phyloP scores from a whole-genome alignment of 2,888 invertebrate species.

The Harpalus rufipes region DNA sequence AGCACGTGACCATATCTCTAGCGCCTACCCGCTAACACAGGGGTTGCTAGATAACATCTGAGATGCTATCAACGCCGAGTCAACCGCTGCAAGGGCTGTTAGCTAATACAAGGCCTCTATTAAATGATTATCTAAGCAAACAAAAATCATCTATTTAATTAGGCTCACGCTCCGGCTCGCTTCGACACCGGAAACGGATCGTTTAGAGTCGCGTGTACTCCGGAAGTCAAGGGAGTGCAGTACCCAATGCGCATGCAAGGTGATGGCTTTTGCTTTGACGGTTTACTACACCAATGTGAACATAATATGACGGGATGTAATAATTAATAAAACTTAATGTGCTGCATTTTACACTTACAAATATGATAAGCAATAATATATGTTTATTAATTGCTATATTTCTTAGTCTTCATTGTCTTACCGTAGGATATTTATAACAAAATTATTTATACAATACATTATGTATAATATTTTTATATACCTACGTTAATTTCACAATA shows the following conservation, averaged over 20 bases:
- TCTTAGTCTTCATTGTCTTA: no score
- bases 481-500: no score
- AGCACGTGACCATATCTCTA: not conserved
- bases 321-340: not conserved
- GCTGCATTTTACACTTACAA: not conserved
- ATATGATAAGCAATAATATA: no score
- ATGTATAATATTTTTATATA: no score
- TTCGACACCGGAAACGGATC: conserved; percentile 74
- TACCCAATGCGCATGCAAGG: not conserved
- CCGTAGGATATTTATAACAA: no score
- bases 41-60: conserved; percentile 44
- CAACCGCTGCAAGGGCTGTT: conserved; percentile 73
- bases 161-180: conserved; percentile 71
- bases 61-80: conserved; percentile 42
- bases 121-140: conserved; percentile 79
- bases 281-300: not conserved
- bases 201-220: conserved; percentile 74
- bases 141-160: conserved; percentile 79
- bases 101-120: conserved; percentile 76
- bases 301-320: not conserved
- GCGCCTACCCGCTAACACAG: not conserved
- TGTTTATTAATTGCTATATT: no score
- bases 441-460: no score
- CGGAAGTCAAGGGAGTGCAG: conserved; percentile 27
- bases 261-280: not conserved